phyloP scores from a whole-genome alignment of 2,888 invertebrate species.

The Chrysina gloriosa region DNA sequence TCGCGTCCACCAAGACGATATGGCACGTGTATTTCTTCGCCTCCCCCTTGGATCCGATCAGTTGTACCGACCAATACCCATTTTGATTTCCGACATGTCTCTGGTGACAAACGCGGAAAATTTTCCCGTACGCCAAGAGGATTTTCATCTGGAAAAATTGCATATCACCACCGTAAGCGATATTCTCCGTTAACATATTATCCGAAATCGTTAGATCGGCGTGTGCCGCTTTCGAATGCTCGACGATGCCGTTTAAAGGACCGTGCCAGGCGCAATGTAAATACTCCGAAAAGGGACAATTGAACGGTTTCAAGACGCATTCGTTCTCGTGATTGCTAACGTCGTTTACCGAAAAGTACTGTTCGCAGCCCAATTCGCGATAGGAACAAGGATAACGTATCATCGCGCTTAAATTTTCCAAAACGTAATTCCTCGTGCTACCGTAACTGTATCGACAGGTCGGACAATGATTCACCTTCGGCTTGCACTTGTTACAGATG shows the following conservation, averaged over 20 bases:
- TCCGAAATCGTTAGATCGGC: slow-evolving; percentile 41
- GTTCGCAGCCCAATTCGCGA: slow-evolving; percentile 56
- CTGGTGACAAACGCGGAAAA: slow-evolving; percentile 55
- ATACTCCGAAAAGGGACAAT: slow-evolving; percentile 54
- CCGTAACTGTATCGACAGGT: slow-evolving; percentile 57
- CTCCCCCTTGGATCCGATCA: slow-evolving; percentile 52
- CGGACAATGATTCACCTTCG: slow-evolving; percentile 57
- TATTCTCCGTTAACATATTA: slow-evolving; percentile 42
- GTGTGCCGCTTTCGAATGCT: slow-evolving; percentile 45
- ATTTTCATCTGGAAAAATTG: slow-evolving; percentile 51
- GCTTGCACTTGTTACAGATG: slow-evolving; percentile 57
- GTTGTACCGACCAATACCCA: slow-evolving; percentile 57
- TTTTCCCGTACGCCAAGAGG: slow-evolving; percentile 52
- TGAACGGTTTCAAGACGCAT: slow-evolving; percentile 55
- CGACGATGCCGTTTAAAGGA: slow-evolving; percentile 40
- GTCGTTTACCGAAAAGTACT: slow-evolving; percentile 50
- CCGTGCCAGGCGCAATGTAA: slow-evolving; percentile 47
- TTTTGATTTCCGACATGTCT: slow-evolving; percentile 47
- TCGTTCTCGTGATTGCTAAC: slow-evolving; percentile 54
- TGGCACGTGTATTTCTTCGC: slow-evolving; percentile 55
- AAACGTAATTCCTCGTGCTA: slow-evolving; percentile 57
- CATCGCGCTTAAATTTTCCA: slow-evolving; percentile 56
- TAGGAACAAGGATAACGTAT: slow-evolving; percentile 57
- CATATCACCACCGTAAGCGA: slow-evolving; percentile 44
- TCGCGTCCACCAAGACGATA: slow-evolving; percentile 54